Percentiles rank a stretch among this genome's conserved stretches.
These are phyloP conservation scores for Bombycilla garrulus DNA, from an alignment of 2,113 vertebrate species.

Conservation along the genomic window DNA sequence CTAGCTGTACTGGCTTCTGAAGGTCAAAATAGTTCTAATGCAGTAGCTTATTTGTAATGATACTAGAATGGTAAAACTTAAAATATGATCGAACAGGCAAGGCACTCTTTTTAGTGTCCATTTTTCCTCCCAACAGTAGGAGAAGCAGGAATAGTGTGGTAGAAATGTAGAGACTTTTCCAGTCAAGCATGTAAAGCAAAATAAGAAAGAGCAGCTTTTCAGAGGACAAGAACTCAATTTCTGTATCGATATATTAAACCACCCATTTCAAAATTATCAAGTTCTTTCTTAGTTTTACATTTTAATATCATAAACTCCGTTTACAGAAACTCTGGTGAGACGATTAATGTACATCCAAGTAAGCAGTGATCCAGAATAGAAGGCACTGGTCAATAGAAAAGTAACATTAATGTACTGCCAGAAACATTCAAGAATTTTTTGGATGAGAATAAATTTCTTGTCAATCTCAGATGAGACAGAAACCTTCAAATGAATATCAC, in stretches of 20 bases:
- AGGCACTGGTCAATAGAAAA: not conserved
- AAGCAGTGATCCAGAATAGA: not conserved
- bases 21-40: not conserved
- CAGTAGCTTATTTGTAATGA: not conserved
- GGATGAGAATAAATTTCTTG: not conserved
- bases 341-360: not conserved
- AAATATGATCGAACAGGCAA: not conserved
- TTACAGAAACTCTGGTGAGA: not conserved
- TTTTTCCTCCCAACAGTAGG: not conserved
- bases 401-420: not conserved
- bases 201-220: not conserved
- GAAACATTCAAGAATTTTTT: not conserved
- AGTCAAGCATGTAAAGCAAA: not conserved
- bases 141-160: not conserved
- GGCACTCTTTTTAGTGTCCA: not conserved
- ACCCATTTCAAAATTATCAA: not conserved
- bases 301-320: not conserved
- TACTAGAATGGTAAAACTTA: not conserved
- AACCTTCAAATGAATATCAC: not conserved
- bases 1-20: not conserved
- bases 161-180: not conserved
- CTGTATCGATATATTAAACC: not conserved
- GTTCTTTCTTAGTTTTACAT: not conserved
- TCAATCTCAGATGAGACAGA: not conserved
- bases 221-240: not conserved